Evolutionary conservation across 2,113 vertebrate genomes (phyloP).

Genomic region (Rhinogobius similis): DNA sequence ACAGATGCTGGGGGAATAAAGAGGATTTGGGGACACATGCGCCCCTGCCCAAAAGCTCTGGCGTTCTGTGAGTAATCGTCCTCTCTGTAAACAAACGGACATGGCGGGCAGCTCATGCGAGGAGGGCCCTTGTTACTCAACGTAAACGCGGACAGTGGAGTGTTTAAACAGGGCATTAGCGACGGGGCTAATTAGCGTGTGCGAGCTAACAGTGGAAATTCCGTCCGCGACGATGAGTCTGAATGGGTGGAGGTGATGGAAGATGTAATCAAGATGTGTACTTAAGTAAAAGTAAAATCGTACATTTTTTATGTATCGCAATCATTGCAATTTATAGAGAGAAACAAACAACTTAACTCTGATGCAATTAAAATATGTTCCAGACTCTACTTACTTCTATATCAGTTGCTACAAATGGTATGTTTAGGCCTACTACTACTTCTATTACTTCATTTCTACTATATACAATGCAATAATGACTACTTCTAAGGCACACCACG

Average conservation of each 20-base stretch:
- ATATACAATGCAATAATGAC: too few relatives aligned
- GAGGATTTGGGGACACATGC: conserved; percentile 47
- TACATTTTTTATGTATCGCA: too few relatives aligned
- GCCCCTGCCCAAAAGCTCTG: conserved; percentile 28
- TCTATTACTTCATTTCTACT: too few relatives aligned
- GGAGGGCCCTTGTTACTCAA: conserved; percentile 63
- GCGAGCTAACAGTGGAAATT: conserved; percentile 30
- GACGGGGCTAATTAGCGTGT: conserved; percentile 37
- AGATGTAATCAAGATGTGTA: not conserved
- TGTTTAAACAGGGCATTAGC: conserved; percentile 61
- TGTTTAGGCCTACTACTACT: too few relatives aligned
- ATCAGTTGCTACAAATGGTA: too few relatives aligned
- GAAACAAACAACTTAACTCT: too few relatives aligned
- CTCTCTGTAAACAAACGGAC: conserved; percentile 60
- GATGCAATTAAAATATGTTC: too few relatives aligned
- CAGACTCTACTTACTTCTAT: too few relatives aligned
- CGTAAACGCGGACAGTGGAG: conserved; percentile 61
- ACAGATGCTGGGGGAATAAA: conserved; percentile 55
- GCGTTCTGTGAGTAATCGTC: conserved; percentile 48
- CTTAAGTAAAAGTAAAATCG: not conserved
- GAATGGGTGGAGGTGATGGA: not conserved
- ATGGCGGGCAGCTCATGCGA: conserved; percentile 56
- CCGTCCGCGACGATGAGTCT: not conserved
- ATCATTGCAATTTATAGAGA: too few relatives aligned
- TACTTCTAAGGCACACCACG: too few relatives aligned